Conservation (phyloP, 2,113 vertebrate species). For the Todiramphus chloris region DNA sequence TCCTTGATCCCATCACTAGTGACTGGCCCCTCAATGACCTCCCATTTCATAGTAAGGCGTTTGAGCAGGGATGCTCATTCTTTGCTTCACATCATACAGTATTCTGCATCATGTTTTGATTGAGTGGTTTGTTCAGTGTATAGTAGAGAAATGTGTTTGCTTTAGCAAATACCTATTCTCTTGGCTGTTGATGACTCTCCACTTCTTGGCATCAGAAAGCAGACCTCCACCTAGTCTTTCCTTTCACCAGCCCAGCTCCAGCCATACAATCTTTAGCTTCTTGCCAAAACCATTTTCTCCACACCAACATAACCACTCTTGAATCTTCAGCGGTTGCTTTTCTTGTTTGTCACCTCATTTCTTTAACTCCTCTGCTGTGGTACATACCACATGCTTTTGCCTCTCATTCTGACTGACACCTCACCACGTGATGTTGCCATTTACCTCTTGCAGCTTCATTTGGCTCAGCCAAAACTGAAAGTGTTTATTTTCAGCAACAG, state of each 20-base stretch:
- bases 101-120: background rate
- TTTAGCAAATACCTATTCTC: background rate
- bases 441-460: background rate
- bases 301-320: background rate
- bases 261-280: background rate
- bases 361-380: background rate
- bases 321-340: background rate
- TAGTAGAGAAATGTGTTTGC: background rate
- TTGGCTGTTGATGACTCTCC: background rate
- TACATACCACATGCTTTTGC: background rate
- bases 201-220: background rate
- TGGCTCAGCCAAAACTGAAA: background rate
- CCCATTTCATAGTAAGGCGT: background rate
- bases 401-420: background rate
- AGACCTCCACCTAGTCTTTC: background rate
- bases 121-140: background rate
- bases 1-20: background rate
- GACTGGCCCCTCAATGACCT: slow-evolving; percentile 2
- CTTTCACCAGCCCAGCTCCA: background rate
- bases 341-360: background rate
- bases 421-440: background rate
- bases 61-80: background rate
- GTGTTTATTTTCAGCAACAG: background rate
- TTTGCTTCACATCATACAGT: background rate
- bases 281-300: background rate